A percentile compares a stretch with the other conserved stretches of the same genome.
phyloP scores from a whole-genome alignment of 2,113 vertebrate genomes.

The Salvelinus alpinus region DNA sequence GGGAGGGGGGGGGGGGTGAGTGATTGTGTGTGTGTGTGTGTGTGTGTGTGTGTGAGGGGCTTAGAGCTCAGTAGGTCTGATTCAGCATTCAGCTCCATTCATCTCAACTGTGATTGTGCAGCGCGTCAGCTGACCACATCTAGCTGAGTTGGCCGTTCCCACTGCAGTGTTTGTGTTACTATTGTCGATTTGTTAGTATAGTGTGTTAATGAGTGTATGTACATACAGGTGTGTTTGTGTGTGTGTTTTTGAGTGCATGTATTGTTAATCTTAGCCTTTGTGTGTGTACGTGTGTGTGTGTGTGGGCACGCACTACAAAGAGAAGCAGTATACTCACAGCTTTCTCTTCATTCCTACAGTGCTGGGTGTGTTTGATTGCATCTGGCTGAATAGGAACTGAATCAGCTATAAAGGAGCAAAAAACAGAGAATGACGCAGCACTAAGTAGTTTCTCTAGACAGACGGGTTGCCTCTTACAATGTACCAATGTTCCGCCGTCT shows the following conservation, averaged over 20 bases:
- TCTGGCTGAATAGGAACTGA: conserved; percentile 87
- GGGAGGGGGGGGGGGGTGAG: background rate
- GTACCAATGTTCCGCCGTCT: too few relatives aligned
- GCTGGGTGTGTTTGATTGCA: conserved; percentile 75
- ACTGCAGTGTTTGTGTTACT: conserved; percentile 57
- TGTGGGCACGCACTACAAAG: conserved; percentile 15
- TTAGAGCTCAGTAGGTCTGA: conserved; percentile 49
- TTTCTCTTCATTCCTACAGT: conserved; percentile 83
- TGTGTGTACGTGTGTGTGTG: conserved; percentile 26
- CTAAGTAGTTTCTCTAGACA: too few relatives aligned
- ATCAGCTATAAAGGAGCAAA: conserved; percentile 80
- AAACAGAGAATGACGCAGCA: conserved; percentile 52
- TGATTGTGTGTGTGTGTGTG: background rate
- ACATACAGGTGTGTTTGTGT: conserved; percentile 28
- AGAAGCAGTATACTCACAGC: conserved; percentile 75
- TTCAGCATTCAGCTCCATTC: conserved; percentile 71
- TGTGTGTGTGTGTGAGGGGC: too few relatives aligned
- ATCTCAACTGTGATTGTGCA: conserved; percentile 60
- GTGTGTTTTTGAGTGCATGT: conserved; percentile 26
- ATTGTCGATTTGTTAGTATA: conserved; percentile 53
- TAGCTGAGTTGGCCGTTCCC: conserved; percentile 50
- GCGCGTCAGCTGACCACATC: conserved; percentile 68
- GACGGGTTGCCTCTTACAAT: too few relatives aligned
- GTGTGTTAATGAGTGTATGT: conserved; percentile 20
- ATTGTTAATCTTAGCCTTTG: conserved; percentile 11